Base-by-base conservation (phyloP, 2,888 invertebrate species). In the Leptinotarsa haldemani region DNA sequence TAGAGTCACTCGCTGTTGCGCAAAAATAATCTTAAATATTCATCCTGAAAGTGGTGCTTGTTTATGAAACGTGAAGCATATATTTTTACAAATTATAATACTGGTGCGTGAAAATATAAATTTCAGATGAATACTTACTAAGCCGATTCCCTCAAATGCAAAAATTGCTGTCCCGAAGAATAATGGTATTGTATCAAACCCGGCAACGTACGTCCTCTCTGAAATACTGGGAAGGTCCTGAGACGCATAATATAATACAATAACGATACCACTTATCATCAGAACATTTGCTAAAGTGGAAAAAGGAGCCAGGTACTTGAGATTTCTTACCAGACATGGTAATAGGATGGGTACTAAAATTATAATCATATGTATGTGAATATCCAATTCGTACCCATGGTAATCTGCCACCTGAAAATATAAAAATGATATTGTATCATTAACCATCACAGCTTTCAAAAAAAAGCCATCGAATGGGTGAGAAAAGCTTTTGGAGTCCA, bases 91-190 rank as follows among this genome's bases (percentile, higher is more conserved):
- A 2, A 9, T 40, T 9, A 40, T 40, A 40, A 40, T 9, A 40
- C 30, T 40, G 30, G 5, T 30, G 9, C 40, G 5, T 40, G 40
- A 40, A 40, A 40, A 30, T 12, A 40, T 40, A 9, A 12, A 12
- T 40, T 40, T 12, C 9, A 18, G 20, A n/a, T 56, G 18, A 13
- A 40, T 69, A 76, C 90, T 91, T 85, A 94, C 95, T 90, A 96
- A 87, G 70, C 95, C 95, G 79, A 99, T 98, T 77, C 98, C 99
- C 89, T 99, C 99, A 84, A 98, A 99, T 4, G 98, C 95, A 87
- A 96, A 99, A 72, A 99, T 92, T 30, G 96, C 97, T 0, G 98
- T 98, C 64, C 98, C 98, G 85, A 99, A 97, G 86, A 95, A 99
- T 16, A 99, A 88, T 0, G 99, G 98, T 74, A 95, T 88, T 40